These are phyloP conservation scores for Anastrepha ludens DNA, from an alignment of 1,140 invertebrate species.

Conservation along the genomic window DNA sequence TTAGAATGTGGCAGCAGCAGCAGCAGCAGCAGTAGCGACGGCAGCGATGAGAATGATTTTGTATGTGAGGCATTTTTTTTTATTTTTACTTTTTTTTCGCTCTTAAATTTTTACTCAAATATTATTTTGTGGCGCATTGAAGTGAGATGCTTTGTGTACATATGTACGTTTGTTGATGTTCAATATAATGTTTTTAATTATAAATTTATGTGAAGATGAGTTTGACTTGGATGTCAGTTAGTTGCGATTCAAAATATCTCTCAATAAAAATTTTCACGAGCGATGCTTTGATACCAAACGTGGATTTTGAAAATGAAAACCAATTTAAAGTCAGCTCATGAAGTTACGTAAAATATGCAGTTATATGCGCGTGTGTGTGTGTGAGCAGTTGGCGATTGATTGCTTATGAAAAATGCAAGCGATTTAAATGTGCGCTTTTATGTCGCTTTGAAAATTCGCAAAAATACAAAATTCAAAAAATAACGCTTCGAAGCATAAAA, in stretches of 20 bases:
- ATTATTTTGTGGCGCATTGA: not conserved
- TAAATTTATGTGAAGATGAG: no score
- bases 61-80: not conserved
- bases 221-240: no score
- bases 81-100: not conserved
- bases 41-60: not conserved
- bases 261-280: no score
- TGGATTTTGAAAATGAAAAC: not conserved
- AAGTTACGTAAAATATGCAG: not conserved
- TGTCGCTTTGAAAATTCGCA: not conserved
- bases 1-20: constrained; percentile 32
- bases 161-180: no score
- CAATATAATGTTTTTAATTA: no score
- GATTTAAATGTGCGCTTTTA: not conserved
- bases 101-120: not conserved
- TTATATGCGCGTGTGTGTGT: not conserved
- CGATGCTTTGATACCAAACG: not conserved
- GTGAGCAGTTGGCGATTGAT: not conserved
- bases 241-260: no score
- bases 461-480: constrained; percentile 25
- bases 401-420: not conserved
- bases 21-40: not conserved
- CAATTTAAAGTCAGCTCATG: not conserved
- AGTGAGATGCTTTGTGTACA: no score
- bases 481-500: not conserved